Percentiles rank a stretch among this genome's conserved stretches.
Evolutionary conservation across 2,888 invertebrate genomes (phyloP).

Genomic region (Apantesis nais): DNA sequence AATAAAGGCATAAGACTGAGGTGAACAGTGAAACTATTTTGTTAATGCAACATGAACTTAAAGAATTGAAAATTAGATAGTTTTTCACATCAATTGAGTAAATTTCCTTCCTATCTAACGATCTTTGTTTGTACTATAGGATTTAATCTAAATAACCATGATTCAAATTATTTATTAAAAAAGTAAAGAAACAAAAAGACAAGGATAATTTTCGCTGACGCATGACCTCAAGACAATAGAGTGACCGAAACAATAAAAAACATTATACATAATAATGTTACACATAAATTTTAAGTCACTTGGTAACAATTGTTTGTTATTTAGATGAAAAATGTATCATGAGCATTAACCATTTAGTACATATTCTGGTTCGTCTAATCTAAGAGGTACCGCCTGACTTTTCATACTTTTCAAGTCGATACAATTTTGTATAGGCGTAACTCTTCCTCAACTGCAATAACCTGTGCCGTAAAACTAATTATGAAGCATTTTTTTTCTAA

Average conservation of each 20-base stretch:
- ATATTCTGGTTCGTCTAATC: too few relatives aligned
- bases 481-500: too few relatives aligned
- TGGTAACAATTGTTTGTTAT: constrained; percentile 13
- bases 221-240: constrained; percentile 14
- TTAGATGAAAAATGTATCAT: not conserved
- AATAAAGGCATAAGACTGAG: constrained; percentile 13
- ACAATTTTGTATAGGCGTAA: too few relatives aligned
- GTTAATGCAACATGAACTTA: constrained; percentile 31
- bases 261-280: constrained; percentile 6
- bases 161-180: constrained; percentile 26
- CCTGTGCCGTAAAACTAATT: too few relatives aligned
- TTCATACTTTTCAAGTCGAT: too few relatives aligned
- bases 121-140: constrained; percentile 27
- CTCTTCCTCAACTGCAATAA: too few relatives aligned
- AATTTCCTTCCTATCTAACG: constrained; percentile 53
- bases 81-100: constrained; percentile 54
- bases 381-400: too few relatives aligned
- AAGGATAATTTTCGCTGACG: constrained; percentile 11
- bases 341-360: not conserved
- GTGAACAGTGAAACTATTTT: constrained; percentile 50
- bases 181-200: constrained; percentile 1
- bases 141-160: constrained; percentile 32
- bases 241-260: constrained; percentile 6
- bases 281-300: too few relatives aligned
- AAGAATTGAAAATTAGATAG: constrained; percentile 60